Conservation (phyloP, 2,888 invertebrate species). For the Drosophila siamana region DNA sequence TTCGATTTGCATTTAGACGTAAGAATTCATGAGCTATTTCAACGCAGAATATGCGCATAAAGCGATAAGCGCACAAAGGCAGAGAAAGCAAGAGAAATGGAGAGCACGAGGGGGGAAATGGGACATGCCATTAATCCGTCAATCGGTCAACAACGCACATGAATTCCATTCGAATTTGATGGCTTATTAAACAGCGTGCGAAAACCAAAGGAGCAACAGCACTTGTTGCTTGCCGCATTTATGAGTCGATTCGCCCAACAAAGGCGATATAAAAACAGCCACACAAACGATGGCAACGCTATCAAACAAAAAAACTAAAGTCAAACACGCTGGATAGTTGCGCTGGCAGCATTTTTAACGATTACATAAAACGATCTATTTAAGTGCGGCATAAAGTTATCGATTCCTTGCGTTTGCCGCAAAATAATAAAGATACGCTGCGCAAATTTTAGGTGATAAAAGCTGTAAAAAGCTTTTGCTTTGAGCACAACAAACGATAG, state of each 20-base stretch:
- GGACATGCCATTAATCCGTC: conserved; percentile 17
- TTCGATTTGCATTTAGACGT: conserved; percentile 36
- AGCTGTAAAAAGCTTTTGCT: too few species aligned
- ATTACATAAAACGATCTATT: neutral
- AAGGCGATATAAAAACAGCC: neutral
- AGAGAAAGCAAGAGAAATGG: neutral
- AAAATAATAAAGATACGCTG: too few species aligned
- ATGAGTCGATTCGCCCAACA: neutral
- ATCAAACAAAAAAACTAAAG: too few species aligned
- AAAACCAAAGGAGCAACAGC: neutral
- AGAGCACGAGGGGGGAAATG: neutral
- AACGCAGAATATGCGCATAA: conserved; percentile 10
- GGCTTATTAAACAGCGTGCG: conserved; percentile 16
- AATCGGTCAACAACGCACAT: conserved; percentile 25
- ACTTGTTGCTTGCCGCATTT: conserved; percentile 37
- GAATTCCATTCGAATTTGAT: conserved; percentile 10
- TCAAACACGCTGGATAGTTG: too few species aligned
- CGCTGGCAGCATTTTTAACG: neutral
- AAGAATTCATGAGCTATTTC: conserved; percentile 19
- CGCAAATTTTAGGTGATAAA: too few species aligned
- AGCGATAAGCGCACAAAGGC: neutral
- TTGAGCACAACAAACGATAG: too few species aligned
- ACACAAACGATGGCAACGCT: too few species aligned
- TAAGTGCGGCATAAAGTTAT: too few species aligned
- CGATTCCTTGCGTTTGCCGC: too few species aligned